These are phyloP conservation scores for Malacoctenus gilli DNA, from an alignment of 2,797 vertebrate species.

Conservation along the genomic window DNA sequence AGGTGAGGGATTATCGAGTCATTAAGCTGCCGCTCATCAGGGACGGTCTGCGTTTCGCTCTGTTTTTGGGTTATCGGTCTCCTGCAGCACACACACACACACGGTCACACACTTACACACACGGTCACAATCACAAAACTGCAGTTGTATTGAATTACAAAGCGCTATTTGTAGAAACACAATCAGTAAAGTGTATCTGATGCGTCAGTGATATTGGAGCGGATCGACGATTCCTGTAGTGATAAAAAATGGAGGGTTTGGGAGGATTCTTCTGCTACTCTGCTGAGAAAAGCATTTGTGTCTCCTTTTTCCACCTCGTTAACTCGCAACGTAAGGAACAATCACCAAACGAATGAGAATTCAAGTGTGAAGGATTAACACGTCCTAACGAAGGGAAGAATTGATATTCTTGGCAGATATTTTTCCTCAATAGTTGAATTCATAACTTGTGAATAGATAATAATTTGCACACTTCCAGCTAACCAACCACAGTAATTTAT, in stretches of 20 bases:
- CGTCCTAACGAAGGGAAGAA: too few species aligned
- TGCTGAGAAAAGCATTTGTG: too few species aligned
- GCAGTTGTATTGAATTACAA: constrained; percentile 54
- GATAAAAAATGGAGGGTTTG: constrained; percentile 20
- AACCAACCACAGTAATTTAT: too few species aligned
- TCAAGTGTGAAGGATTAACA: too few species aligned
- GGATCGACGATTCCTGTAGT: constrained; percentile 23
- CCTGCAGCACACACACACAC: constrained; percentile 10
- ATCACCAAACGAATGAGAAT: too few species aligned
- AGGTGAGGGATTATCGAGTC: constrained; percentile 83
- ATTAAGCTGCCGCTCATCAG: constrained; percentile 55
- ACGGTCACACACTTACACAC: constrained; percentile 15
- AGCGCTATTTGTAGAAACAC: constrained; percentile 44
- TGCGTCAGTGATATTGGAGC: constrained; percentile 34
- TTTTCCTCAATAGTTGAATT: too few species aligned
- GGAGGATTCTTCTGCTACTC: neutral
- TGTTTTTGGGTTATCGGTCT: constrained; percentile 31
- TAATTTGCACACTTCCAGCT: too few species aligned
- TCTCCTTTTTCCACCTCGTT: too few species aligned
- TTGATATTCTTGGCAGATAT: too few species aligned
- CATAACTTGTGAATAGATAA: too few species aligned
- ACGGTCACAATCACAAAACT: constrained; percentile 30
- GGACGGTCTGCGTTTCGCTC: constrained; percentile 11
- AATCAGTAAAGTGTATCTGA: constrained; percentile 46
- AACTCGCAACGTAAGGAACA: too few species aligned